Evolutionary conservation across 2,797 vertebrate genomes (phyloP).

Genomic region (Fundulus diaphanus): DNA sequence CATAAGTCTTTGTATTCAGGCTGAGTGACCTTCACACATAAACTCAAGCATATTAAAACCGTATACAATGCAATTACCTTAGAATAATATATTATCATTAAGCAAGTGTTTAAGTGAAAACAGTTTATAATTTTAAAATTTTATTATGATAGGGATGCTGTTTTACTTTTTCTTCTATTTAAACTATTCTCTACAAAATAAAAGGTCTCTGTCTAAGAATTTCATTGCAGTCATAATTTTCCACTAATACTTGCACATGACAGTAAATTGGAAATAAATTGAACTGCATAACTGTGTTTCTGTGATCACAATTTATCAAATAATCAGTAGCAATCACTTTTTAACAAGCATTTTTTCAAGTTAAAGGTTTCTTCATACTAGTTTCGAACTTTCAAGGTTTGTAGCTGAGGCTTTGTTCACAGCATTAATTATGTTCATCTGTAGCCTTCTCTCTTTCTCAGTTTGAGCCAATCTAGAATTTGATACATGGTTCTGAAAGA

Average conservation of each 20-base stretch:
- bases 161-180: neutral
- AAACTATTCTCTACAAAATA: neutral
- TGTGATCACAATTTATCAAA: neutral
- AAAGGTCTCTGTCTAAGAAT: neutral
- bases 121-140: neutral
- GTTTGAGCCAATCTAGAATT: conserved; percentile 66
- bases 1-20: neutral
- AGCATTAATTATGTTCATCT: neutral
- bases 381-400: neutral
- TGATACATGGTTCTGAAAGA: conserved; percentile 65
- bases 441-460: neutral
- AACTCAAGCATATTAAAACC: neutral
- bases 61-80: neutral
- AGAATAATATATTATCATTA: neutral
- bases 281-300: neutral
- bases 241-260: neutral
- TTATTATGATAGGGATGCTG: neutral
- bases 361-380: neutral
- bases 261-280: neutral
- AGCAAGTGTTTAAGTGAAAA: neutral
- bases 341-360: neutral
- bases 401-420: neutral
- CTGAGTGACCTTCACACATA: neutral
- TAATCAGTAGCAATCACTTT: neutral
- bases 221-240: neutral